Evolutionary conservation across 2,113 vertebrate genomes (phyloP).

Genomic region (Proteles cristata): DNA sequence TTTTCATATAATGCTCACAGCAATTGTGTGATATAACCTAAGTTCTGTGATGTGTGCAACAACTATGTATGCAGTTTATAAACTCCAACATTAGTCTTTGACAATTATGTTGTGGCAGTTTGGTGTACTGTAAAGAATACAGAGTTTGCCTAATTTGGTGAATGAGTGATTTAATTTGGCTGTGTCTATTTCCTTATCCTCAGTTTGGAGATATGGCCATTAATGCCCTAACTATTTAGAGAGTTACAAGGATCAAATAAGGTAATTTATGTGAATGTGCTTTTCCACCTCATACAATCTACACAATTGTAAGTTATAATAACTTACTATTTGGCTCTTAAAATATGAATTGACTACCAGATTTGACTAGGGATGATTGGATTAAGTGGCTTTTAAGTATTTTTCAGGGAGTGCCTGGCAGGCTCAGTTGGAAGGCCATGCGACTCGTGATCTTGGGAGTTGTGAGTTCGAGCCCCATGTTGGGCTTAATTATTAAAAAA

Average conservation of each 20-base stretch:
- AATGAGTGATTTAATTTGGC: neutral
- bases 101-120: neutral
- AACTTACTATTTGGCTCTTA: neutral
- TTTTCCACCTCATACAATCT: neutral
- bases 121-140: neutral
- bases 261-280: neutral
- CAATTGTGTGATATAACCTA: neutral
- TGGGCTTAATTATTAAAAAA: neutral
- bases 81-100: neutral
- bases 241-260: neutral
- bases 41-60: neutral
- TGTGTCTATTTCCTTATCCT: neutral
- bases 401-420: neutral
- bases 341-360: neutral
- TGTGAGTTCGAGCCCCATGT: neutral
- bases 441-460: neutral
- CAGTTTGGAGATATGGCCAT: neutral
- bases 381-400: conserved; percentile 15
- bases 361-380: neutral
- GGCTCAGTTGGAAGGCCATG: neutral
- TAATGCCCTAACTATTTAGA: neutral
- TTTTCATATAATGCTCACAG: neutral
- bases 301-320: neutral
- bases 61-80: neutral
- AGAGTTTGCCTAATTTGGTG: neutral